Percentiles rank a stretch among this genome's conserved stretches.
Conservation (phyloP, 2,888 invertebrate genomes). For the Lycaena phlaeas region DNA sequence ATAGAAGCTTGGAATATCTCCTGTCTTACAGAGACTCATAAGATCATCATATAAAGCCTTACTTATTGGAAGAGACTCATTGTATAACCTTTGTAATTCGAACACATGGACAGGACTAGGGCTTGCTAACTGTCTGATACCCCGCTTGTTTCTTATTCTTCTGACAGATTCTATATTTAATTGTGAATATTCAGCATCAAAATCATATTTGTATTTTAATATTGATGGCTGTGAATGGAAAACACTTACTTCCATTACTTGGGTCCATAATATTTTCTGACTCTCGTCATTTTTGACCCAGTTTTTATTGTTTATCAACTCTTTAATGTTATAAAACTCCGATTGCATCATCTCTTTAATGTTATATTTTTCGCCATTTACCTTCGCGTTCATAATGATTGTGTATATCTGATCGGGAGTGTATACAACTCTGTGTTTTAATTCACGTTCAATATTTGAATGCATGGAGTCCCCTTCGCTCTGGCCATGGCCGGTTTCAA, state of each 20-base stretch:
- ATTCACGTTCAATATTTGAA: neutral
- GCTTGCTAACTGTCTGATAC: neutral
- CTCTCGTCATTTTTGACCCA: neutral
- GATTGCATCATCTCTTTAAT: neutral
- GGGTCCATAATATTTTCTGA: neutral
- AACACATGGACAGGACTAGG: neutral
- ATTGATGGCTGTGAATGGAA: neutral
- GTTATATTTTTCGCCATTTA: no score
- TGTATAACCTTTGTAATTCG: neutral
- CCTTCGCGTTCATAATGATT: neutral
- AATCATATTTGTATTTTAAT: slow-evolving; percentile 1
- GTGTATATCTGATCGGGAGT: slow-evolving; percentile 1
- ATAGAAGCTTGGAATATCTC: slow-evolving; percentile 5
- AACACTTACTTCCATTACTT: slow-evolving; percentile 1
- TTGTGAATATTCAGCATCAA: neutral
- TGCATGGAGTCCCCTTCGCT: slow-evolving; percentile 1
- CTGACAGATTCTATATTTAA: neutral
- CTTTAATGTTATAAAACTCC: neutral
- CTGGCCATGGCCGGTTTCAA: slow-evolving; percentile 3
- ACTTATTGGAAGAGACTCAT: neutral
- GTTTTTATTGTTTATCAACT: neutral
- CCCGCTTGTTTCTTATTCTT: neutral
- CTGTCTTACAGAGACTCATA: slow-evolving; percentile 1
- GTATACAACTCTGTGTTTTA: slow-evolving; percentile 3
- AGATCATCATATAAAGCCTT: slow-evolving; percentile 1